Percentiles rank a stretch among this genome's conserved stretches.
Conservation (phyloP, 2,888 invertebrate genomes). For the Xestia sexstrigata region DNA sequence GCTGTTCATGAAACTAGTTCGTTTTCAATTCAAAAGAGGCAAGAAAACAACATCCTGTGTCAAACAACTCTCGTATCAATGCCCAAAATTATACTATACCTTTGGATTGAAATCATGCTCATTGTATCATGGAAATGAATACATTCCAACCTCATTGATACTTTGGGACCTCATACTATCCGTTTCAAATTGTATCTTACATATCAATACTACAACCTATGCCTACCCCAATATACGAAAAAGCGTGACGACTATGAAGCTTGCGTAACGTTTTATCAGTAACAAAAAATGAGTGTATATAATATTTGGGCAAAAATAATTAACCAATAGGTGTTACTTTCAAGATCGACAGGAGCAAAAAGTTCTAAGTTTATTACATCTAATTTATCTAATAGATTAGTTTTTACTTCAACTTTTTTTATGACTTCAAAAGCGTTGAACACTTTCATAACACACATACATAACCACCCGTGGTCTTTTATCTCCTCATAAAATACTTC, state of each 20-base stretch:
- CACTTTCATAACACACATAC: constrained; percentile 28
- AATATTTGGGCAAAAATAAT: background rate
- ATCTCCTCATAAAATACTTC: constrained; percentile 13
- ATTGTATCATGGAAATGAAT: background rate
- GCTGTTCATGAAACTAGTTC: background rate
- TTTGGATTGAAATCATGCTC: background rate
- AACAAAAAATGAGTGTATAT: background rate
- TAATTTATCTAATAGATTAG: constrained; percentile 20
- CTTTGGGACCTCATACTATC: background rate
- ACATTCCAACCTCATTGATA: constrained; percentile 7
- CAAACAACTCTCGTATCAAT: background rate
- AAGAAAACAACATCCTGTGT: background rate
- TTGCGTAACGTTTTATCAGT: constrained; percentile 11
- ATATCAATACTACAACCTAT: background rate
- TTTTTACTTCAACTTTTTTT: constrained; percentile 8
- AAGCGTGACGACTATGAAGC: background rate
- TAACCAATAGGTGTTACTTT: constrained; percentile 6
- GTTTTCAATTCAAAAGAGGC: rapidly evolving
- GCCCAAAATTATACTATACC: background rate
- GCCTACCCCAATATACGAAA: background rate
- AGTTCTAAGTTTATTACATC: background rate
- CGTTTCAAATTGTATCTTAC: background rate
- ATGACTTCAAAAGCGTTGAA: background rate
- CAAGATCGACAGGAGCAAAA: constrained; percentile 21
- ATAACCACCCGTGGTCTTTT: constrained; percentile 14